These are phyloP conservation scores for Apteryx mantelli DNA, from an alignment of 2,113 vertebrate genomes.

Conservation along the genomic window DNA sequence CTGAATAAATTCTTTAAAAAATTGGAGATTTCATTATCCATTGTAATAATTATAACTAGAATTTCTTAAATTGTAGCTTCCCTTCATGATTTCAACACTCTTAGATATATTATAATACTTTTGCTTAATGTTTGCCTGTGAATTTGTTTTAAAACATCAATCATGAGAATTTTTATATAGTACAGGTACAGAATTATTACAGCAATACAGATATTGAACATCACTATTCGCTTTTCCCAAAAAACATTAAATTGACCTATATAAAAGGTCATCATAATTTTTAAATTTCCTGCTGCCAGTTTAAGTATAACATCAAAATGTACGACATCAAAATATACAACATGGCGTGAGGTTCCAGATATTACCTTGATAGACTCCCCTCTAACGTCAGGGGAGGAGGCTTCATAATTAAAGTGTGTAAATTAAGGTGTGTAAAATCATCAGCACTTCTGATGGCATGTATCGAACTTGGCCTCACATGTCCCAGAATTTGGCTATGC, in stretches of 20 bases:
- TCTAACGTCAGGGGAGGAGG: neutral
- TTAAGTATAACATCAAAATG: neutral
- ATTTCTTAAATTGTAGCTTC: neutral
- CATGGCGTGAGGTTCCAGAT: neutral
- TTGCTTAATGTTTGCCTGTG: neutral
- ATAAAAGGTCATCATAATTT: neutral
- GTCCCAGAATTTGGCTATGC: neutral
- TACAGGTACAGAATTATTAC: neutral
- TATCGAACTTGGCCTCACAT: neutral
- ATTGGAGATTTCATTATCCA: neutral
- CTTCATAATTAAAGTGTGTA: neutral
- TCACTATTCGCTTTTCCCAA: neutral
- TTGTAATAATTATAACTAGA: neutral
- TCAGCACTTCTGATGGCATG: neutral
- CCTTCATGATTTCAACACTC: neutral
- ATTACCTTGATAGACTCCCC: neutral
- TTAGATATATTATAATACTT: neutral
- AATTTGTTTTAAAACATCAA: neutral
- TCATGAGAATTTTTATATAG: neutral
- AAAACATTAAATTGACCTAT: neutral
- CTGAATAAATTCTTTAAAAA: neutral
- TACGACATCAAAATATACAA: neutral
- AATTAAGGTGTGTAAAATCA: neutral
- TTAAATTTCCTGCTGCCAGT: neutral
- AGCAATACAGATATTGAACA: neutral